These are phyloP conservation scores for Mystacides longicornis DNA, from an alignment of 2,888 invertebrate species.

Conservation along the genomic window DNA sequence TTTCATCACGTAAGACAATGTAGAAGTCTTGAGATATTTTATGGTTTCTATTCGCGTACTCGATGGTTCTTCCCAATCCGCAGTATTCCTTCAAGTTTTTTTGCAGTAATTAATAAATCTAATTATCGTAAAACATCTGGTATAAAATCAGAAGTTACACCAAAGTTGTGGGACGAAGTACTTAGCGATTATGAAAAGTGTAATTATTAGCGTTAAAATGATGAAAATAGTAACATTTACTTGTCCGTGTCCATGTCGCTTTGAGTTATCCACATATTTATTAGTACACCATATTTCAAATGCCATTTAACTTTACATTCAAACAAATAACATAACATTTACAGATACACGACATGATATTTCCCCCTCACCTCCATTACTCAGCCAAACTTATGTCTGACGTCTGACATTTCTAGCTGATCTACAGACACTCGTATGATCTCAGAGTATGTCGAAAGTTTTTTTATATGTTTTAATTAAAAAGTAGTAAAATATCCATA, in stretches of 20 bases:
- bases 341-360: neutral
- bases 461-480: too few species aligned
- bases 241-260: neutral
- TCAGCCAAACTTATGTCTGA: neutral
- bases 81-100: too few species aligned
- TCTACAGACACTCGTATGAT: neutral
- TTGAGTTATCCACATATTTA: neutral
- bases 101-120: too few species aligned
- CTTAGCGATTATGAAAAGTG: too few species aligned
- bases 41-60: neutral
- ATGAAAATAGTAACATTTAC: neutral
- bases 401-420: neutral
- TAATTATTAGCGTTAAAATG: too few species aligned
- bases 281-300: conserved; percentile 1
- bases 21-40: neutral
- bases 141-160: too few species aligned
- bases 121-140: too few species aligned
- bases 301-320: neutral
- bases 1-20: neutral
- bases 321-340: neutral
- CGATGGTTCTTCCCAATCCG: too few species aligned
- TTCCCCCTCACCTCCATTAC: neutral
- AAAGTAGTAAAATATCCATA: too few species aligned
- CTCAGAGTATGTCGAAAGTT: neutral
- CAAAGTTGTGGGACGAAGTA: too few species aligned